Percentiles rank a stretch among this genome's conserved stretches.
These are phyloP conservation scores for Craseonycteris thonglongyai DNA, from an alignment of 2,113 vertebrate species.

Conservation along the genomic window DNA sequence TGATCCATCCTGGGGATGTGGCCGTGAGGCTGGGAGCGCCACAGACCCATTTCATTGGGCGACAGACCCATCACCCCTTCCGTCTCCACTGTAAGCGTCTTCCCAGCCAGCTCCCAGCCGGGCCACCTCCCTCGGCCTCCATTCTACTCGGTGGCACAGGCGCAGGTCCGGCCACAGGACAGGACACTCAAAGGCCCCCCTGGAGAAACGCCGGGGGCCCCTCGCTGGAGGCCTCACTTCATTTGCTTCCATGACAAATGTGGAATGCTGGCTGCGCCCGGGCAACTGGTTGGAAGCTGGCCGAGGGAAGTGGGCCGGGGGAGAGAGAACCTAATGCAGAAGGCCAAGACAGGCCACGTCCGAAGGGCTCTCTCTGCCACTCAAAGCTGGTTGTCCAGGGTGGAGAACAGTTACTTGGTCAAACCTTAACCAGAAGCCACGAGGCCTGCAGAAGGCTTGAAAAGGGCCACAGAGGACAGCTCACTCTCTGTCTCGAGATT, in stretches of 20 bases:
- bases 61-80: neutral
- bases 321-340: neutral
- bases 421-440: neutral
- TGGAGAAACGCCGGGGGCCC: neutral
- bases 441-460: neutral
- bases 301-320: neutral
- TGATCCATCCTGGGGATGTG: neutral
- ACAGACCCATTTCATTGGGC: neutral
- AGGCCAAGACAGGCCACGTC: too few relatives aligned
- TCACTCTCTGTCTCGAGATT: neutral
- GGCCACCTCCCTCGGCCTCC: too few relatives aligned
- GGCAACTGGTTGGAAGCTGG: neutral
- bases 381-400: neutral
- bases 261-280: neutral
- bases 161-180: neutral
- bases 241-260: neutral
- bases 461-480: neutral
- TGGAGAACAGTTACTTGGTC: neutral
- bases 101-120: neutral
- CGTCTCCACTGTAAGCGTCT: neutral
- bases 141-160: neutral
- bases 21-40: neutral
- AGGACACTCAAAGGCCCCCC: neutral
- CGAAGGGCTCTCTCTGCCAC: neutral
- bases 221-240: neutral